Evolutionary conservation across 2,113 vertebrate genomes (phyloP).

Genomic region (Limanda limanda): DNA sequence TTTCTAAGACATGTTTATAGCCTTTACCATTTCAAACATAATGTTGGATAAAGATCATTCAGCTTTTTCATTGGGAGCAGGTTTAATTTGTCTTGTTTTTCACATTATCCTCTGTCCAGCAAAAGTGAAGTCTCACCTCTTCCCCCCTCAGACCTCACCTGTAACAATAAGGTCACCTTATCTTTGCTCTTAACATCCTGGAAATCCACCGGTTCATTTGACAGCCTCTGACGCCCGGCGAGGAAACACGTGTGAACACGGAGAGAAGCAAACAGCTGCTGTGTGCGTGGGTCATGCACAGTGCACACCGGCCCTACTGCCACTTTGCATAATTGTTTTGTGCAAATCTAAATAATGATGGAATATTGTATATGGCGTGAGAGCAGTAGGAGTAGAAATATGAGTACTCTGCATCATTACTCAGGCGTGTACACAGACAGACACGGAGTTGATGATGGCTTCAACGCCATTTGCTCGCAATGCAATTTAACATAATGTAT

Average conservation of each 20-base stretch:
- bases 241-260: neutral
- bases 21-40: too few relatives aligned
- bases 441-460: slow-evolving; percentile 31
- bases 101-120: too few relatives aligned
- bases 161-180: too few relatives aligned
- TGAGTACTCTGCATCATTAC: slow-evolving; percentile 25
- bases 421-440: neutral
- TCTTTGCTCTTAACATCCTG: too few relatives aligned
- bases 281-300: slow-evolving; percentile 12
- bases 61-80: too few relatives aligned
- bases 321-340: slow-evolving; percentile 50
- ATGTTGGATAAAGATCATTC: too few relatives aligned
- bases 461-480: slow-evolving; percentile 39
- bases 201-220: too few relatives aligned
- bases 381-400: slow-evolving; percentile 14
- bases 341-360: slow-evolving; percentile 46
- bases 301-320: neutral
- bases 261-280: slow-evolving; percentile 12
- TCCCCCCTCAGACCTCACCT: too few relatives aligned
- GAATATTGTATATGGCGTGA: slow-evolving; percentile 28
- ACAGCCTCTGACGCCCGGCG: too few relatives aligned
- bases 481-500: slow-evolving; percentile 48
- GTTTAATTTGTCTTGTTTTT: too few relatives aligned
- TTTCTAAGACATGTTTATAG: too few relatives aligned
- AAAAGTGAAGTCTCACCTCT: too few relatives aligned